Evolutionary conservation across 2,797 vertebrate genomes (phyloP).

Genomic region (Centropyge bicolor): DNA sequence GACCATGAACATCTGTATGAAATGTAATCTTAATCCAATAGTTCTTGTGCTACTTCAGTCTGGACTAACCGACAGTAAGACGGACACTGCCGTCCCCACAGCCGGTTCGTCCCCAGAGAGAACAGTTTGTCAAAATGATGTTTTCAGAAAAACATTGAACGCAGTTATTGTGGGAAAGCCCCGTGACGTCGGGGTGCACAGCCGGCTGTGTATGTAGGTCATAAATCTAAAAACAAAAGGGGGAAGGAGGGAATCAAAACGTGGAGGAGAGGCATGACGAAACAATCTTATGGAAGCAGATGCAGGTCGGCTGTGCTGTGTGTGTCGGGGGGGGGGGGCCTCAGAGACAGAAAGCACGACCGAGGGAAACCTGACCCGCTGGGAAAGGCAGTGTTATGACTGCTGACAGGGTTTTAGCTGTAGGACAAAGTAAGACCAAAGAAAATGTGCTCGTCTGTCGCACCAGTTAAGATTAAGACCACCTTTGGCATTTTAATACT

Average conservation of each 20-base stretch:
- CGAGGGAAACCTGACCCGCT: conserved; percentile 50
- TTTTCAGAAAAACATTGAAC: not conserved
- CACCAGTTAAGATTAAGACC: conserved; percentile 24
- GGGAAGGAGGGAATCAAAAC: not conserved
- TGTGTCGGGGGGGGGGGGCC: not conserved
- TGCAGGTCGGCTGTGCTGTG: conserved; percentile 20
- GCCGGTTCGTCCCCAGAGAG: too few species aligned
- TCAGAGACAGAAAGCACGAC: conserved; percentile 33
- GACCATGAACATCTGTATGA: too few species aligned
- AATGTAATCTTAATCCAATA: not conserved
- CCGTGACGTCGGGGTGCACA: not conserved
- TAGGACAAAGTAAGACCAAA: conserved; percentile 14
- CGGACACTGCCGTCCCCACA: too few species aligned
- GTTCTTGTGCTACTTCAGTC: not conserved
- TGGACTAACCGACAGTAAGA: not conserved
- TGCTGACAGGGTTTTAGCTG: conserved; percentile 32
- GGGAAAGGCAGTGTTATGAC: conserved; percentile 55
- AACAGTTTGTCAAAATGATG: not conserved
- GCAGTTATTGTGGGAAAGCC: not conserved
- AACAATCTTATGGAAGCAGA: conserved; percentile 47
- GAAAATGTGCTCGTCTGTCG: conserved; percentile 19
- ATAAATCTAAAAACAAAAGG: not conserved
- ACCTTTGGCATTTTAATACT: conserved; percentile 12
- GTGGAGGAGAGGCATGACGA: conserved; percentile 33
- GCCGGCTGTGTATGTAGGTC: conserved; percentile 38